phyloP scores from a whole-genome alignment of 1,140 invertebrate genomes.

The Brevipalpus yothersi region DNA sequence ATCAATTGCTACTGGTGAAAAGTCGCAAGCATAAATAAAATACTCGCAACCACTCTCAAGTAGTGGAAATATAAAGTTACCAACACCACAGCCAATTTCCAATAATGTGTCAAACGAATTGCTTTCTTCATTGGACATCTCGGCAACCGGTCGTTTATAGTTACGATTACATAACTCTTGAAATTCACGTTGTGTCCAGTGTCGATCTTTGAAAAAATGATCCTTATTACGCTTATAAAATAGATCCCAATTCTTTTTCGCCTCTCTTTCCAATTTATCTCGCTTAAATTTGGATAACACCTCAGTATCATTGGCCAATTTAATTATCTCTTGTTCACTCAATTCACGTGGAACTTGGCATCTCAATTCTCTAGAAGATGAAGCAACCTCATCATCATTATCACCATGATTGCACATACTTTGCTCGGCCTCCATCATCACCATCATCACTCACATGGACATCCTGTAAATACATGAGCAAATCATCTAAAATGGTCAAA shows the following conservation, averaged over 20 bases:
- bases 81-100: conserved; percentile 90
- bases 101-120: conserved; percentile 26
- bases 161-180: conserved; percentile 34
- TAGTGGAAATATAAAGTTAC: conserved; percentile 83
- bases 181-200: conserved; percentile 91
- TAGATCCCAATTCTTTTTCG: conserved; percentile 82
- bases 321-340: conserved; percentile 24
- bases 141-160: not conserved
- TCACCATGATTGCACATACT: too few relatives aligned
- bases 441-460: too few relatives aligned
- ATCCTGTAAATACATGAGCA: too few relatives aligned
- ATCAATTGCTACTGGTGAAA: conserved; percentile 66
- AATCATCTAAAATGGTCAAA: too few relatives aligned
- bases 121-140: not conserved
- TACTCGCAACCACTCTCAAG: conserved; percentile 44
- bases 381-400: too few relatives aligned
- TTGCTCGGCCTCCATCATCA: too few relatives aligned
- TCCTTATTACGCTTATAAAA: conserved; percentile 87
- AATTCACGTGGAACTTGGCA: not conserved
- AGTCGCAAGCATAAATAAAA: conserved; percentile 74
- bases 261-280: conserved; percentile 52
- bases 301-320: conserved; percentile 2
- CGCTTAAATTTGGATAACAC: conserved; percentile 37
- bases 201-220: conserved; percentile 83
- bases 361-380: too few relatives aligned